These are phyloP conservation scores for Macrotrachela quadricornifera DNA, from an alignment of 1,140 invertebrate species.

Conservation along the genomic window DNA sequence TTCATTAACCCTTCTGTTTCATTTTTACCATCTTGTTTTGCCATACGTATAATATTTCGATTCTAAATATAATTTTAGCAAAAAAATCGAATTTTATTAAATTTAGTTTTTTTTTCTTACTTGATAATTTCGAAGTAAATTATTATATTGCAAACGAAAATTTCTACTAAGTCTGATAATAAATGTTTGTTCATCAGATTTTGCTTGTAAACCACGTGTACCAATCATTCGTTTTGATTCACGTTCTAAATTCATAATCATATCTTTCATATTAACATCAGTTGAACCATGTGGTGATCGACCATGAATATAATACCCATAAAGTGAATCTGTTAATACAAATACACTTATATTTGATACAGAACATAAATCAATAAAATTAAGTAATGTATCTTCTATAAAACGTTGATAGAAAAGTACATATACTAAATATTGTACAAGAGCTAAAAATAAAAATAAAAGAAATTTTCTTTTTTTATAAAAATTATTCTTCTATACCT, in stretches of 20 bases:
- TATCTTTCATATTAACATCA: constrained; percentile 57
- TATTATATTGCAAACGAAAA: constrained; percentile 40
- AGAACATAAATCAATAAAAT: constrained; percentile 60
- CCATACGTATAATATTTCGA: too few species aligned
- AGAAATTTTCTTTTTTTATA: too few species aligned
- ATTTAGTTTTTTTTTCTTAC: too few species aligned
- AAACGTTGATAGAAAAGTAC: constrained; percentile 46
- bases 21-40: too few species aligned
- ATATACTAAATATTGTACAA: constrained; percentile 14
- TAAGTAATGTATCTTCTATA: constrained; percentile 46
- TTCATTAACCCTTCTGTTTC: too few species aligned
- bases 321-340: constrained; percentile 45
- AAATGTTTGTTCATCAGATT: constrained; percentile 60
- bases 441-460: too few species aligned
- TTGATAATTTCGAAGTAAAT: too few species aligned
- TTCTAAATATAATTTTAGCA: too few species aligned
- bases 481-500: constrained; percentile 8
- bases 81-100: too few species aligned
- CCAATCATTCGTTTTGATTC: constrained; percentile 61
- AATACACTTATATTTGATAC: constrained; percentile 64
- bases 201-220: constrained; percentile 50
- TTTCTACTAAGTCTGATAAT: constrained; percentile 43
- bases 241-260: constrained; percentile 48
- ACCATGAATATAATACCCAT: constrained; percentile 69
- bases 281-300: constrained; percentile 61